Base-by-base conservation (phyloP, 2,888 invertebrate species). In the Drosophila anomalata region DNA sequence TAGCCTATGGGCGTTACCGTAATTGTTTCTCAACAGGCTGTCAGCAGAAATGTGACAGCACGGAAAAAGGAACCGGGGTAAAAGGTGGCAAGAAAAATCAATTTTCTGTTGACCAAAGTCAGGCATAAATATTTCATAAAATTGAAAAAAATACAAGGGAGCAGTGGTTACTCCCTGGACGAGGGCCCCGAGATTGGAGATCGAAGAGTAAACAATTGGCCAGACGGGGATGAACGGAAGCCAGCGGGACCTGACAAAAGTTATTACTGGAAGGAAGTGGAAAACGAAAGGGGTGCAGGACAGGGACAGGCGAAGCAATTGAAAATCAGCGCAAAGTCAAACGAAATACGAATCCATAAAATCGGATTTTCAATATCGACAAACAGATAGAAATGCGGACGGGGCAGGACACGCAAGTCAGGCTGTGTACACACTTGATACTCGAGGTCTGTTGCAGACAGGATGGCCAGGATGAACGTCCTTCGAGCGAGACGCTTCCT, bases 321-420 rank as follows among this genome's bases (percentile, higher is more conserved):
- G 83, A 82, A 78, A 85, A 85, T 79, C 86, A 87, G 62, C 72
- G 86, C 75, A 76, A 82, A 85, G 83, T 79, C 84, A 79, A 88
- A 76, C 78, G 83, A 75, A 86, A 88, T 83, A 78, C 88, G 80
- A 88, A 88, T 78, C 85, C 80, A 84, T 86, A 86, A 84, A 84
- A 84, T 88, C 87, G 76, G 84, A 88, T 83, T 88, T 88, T 39
- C 88, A 86, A 83, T 88, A 86, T 78, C 80, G 77, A 76, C 78
- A 78, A 87, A 81, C 77, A 77, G 87, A 87, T 73, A 78, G 69
- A 58, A 36, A 51, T 51, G 41, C 47, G 31, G 31, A 33, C 17
- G 31, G 50, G 14, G 22, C 14, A n/a, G 33, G 44, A 54, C 24
- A 48, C 33, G 31, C 44, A 52, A 63, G 72, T 29, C 36, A 31